phyloP scores from a whole-genome alignment of 37 sponge, comb jelly and placozoan species.

The Tethya wilhelma region DNA sequence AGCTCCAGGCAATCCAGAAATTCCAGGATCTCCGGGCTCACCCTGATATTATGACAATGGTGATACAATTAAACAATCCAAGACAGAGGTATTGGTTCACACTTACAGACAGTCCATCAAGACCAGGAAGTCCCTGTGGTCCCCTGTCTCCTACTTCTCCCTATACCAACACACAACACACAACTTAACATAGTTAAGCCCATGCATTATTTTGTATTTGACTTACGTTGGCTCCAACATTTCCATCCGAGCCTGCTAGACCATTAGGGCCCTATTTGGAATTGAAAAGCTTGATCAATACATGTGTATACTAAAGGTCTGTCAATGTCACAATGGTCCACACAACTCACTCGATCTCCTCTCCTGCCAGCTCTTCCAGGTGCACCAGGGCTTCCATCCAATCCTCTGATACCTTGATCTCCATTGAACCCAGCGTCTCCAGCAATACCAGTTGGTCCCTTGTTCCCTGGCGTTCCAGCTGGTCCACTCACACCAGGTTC shows the following conservation, averaged over 20 bases:
- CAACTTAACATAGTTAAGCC: neutral
- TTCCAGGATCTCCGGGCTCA: conserved; percentile 62
- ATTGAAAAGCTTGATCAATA: neutral
- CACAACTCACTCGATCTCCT: conserved; percentile 42
- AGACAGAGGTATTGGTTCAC: neutral
- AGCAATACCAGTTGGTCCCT: conserved; percentile 41
- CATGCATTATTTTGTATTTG: neutral
- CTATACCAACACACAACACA: conserved; percentile 4
- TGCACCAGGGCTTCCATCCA: conserved; percentile 31
- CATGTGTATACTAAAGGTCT: neutral
- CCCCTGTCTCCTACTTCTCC: conserved; percentile 50
- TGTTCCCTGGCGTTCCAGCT: conserved; percentile 30
- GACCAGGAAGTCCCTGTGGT: conserved; percentile 38
- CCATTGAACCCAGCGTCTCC: conserved; percentile 49
- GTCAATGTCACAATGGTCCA: neutral
- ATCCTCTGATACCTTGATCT: conserved; percentile 24
- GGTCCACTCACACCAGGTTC: conserved; percentile 38
- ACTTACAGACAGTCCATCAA: conserved; percentile 47
- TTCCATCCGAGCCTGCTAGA: conserved; percentile 28
- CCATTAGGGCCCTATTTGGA: conserved; percentile 18
- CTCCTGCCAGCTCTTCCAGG: conserved; percentile 40
- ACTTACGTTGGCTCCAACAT: conserved; percentile 29
- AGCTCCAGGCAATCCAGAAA: conserved; percentile 52
- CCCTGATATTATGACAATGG: conserved; percentile 24
- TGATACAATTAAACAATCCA: too few species aligned